These are phyloP conservation scores for Glyphotaelius pellucidus DNA, from an alignment of 2,888 invertebrate species.

Conservation along the genomic window DNA sequence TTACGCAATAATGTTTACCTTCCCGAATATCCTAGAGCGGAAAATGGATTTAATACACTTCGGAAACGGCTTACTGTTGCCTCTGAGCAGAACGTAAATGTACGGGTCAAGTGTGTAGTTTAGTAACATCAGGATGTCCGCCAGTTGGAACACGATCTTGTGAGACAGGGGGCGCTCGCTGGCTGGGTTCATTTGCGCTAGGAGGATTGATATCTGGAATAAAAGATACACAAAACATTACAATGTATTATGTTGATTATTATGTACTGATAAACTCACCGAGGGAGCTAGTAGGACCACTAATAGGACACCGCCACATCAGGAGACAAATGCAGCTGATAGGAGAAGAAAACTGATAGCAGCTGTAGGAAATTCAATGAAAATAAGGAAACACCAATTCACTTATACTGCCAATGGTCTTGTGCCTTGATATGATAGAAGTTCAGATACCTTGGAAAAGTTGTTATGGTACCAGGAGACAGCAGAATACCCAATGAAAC, in stretches of 20 bases:
- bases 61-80: conserved; percentile 70
- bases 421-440: too few relatives aligned
- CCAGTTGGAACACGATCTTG: conserved; percentile 76
- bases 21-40: conserved; percentile 64
- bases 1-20: conserved; percentile 56
- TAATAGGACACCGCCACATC: too few relatives aligned
- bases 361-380: too few relatives aligned
- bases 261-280: too few relatives aligned
- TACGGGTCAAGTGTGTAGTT: conserved; percentile 92
- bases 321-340: too few relatives aligned
- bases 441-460: too few relatives aligned
- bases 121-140: conserved; percentile 86
- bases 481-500: too few relatives aligned
- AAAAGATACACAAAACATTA: conserved; percentile 59
- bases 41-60: conserved; percentile 66
- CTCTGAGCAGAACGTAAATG: conserved; percentile 86
- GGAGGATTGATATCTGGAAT: conserved; percentile 81
- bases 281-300: too few relatives aligned
- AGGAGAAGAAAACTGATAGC: too few relatives aligned
- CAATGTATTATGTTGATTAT: conserved; percentile 43
- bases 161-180: conserved; percentile 70
- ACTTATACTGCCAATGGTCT: too few relatives aligned
- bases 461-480: too few relatives aligned
- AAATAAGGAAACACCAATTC: too few relatives aligned
- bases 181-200: conserved; percentile 75